These are phyloP conservation scores for Meandrina meandrites DNA, from an alignment of 92 coral and sea anemone species.

Conservation along the genomic window DNA sequence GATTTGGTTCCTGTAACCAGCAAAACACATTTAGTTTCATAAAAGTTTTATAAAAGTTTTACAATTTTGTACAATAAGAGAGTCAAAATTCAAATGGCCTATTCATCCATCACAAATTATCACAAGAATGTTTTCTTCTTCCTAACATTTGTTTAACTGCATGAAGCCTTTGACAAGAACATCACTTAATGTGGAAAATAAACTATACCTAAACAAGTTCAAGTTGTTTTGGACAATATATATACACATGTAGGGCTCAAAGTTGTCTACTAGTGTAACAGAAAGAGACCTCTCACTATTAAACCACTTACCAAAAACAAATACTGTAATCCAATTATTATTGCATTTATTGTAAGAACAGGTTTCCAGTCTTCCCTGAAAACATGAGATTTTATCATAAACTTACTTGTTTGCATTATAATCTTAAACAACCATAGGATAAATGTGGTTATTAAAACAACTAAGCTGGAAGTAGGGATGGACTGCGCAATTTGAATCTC, in stretches of 20 bases:
- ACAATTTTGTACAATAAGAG: no score
- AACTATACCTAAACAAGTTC: no score
- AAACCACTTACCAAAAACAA: slow-evolving; percentile 82
- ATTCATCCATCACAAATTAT: no score
- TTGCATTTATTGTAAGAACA: slow-evolving; percentile 97
- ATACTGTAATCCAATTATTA: slow-evolving; percentile 95
- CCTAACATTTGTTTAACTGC: not conserved
- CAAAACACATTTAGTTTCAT: not conserved
- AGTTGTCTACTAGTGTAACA: not conserved
- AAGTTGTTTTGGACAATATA: not conserved
- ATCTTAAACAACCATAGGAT: not conserved
- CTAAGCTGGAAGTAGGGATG: no score
- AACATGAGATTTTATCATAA: not conserved
- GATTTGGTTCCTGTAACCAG: slow-evolving; percentile 89
- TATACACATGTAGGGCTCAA: not conserved
- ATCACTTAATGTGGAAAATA: no score
- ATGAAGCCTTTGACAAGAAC: no score
- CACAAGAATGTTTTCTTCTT: not conserved
- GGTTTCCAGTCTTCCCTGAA: slow-evolving; percentile 99
- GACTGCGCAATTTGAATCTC: no score
- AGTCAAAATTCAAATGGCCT: no score
- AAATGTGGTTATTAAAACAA: not conserved
- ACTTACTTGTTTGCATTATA: not conserved
- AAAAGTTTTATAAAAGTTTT: no score
- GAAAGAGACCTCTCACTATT: no score